These are phyloP conservation scores for Megalonaias nervosa DNA, from an alignment of 1,140 invertebrate species.

Conservation along the genomic window DNA sequence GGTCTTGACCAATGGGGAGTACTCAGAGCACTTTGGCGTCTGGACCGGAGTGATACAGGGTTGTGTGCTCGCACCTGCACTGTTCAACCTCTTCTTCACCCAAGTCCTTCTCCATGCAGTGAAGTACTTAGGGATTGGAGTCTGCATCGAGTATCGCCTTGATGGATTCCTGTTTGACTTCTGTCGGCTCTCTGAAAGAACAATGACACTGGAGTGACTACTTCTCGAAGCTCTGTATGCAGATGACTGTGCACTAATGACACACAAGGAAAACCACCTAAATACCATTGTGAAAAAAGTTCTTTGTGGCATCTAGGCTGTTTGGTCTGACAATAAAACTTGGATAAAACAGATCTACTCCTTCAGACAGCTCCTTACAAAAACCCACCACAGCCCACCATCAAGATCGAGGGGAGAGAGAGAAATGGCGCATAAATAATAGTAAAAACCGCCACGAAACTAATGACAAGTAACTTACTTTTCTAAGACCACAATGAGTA, in stretches of 20 bases:
- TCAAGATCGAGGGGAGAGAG: constrained; percentile 13
- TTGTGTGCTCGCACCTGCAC: too few species aligned
- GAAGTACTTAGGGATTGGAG: not conserved
- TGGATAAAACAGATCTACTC: constrained; percentile 23
- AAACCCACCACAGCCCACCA: not conserved
- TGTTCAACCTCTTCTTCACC: not conserved
- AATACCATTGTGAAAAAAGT: constrained; percentile 8
- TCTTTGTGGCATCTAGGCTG: constrained; percentile 9
- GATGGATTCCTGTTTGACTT: constrained; percentile 5
- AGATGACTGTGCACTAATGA: not conserved
- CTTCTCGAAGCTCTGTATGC: not conserved
- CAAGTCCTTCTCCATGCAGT: not conserved
- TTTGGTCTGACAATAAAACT: constrained; percentile 28
- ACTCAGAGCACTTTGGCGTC: too few species aligned
- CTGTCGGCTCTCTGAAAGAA: not conserved
- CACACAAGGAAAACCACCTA: too few species aligned
- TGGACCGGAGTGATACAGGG: too few species aligned
- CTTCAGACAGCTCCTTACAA: not conserved
- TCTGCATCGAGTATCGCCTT: constrained; percentile 1
- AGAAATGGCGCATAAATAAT: constrained; percentile 10
- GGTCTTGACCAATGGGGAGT: too few species aligned
- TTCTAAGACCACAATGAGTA: too few species aligned
- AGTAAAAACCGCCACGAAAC: too few species aligned
- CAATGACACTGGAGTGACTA: not conserved
- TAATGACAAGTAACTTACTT: too few species aligned